These are phyloP conservation scores for Drosophila tani DNA, from an alignment of 1,140 invertebrate genomes.

Conservation along the genomic window DNA sequence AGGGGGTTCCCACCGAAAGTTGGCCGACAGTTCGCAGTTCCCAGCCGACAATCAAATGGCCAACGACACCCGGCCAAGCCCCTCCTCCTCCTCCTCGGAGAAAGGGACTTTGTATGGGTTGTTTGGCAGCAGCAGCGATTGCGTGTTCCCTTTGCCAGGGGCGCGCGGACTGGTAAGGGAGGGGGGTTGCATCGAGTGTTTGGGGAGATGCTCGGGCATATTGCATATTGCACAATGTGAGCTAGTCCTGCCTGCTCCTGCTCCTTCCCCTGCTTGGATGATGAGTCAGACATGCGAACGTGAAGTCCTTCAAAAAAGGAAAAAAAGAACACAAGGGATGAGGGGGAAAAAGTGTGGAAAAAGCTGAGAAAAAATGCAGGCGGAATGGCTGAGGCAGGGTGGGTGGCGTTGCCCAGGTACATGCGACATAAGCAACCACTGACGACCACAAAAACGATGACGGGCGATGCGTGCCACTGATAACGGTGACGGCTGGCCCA, in stretches of 20 bases:
- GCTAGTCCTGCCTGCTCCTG: not conserved
- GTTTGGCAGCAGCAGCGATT: constrained; percentile 42
- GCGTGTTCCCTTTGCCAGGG: constrained; percentile 32
- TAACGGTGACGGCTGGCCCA: constrained; percentile 44
- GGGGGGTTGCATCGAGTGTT: constrained; percentile 34
- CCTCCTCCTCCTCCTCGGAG: not conserved
- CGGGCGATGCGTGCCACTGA: constrained; percentile 64
- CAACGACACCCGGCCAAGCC: constrained; percentile 40
- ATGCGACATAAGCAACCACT: constrained; percentile 55
- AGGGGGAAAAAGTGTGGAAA: constrained; percentile 11
- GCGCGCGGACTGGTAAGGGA: not conserved
- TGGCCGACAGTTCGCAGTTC: constrained; percentile 44
- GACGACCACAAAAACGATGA: constrained; percentile 43
- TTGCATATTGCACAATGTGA: constrained; percentile 44
- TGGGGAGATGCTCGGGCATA: constrained; percentile 52
- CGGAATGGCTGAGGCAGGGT: not conserved
- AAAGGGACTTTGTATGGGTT: constrained; percentile 71
- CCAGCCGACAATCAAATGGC: constrained; percentile 72
- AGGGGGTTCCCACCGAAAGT: constrained; percentile 30
- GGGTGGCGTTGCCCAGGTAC: not conserved
- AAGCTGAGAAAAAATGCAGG: constrained; percentile 24
- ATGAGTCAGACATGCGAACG: constrained; percentile 72
- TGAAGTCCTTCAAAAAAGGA: constrained; percentile 55
- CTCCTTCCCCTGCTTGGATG: not conserved
- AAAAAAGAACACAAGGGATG: not conserved